phyloP scores from a whole-genome alignment of 2,888 invertebrate genomes.

The Drosophila yooni region DNA sequence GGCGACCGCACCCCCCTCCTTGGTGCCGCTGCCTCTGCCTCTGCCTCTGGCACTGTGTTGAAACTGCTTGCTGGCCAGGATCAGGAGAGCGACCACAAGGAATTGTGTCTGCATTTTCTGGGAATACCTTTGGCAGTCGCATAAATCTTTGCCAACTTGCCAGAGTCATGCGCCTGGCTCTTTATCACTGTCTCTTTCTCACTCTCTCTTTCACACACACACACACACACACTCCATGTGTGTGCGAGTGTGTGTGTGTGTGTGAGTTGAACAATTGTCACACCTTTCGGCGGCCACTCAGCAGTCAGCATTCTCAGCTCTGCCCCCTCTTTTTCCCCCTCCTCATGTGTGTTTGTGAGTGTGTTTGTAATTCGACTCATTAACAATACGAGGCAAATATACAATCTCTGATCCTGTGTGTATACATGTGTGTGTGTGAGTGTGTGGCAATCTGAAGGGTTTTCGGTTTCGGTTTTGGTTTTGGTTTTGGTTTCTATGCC shows the following conservation, averaged over 20 bases:
- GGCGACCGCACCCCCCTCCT: constrained; percentile 6
- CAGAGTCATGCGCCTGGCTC: constrained; percentile 59
- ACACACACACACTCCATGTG: constrained; percentile 3
- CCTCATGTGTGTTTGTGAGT: constrained; percentile 17
- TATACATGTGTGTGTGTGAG: constrained; percentile 9
- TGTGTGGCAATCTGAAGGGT: constrained; percentile 69
- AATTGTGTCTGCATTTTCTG: constrained; percentile 72
- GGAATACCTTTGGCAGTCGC: constrained; percentile 67
- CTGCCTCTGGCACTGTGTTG: background rate
- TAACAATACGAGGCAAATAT: constrained; percentile 74
- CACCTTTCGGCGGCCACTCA: constrained; percentile 81
- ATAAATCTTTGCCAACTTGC: constrained; percentile 77
- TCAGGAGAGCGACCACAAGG: constrained; percentile 58
- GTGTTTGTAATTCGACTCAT: constrained; percentile 82
- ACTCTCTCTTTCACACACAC: background rate
- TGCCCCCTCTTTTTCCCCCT: constrained; percentile 12
- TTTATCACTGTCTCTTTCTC: constrained; percentile 1
- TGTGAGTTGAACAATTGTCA: constrained; percentile 76
- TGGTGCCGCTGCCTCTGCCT: background rate
- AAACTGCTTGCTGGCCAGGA: constrained; percentile 20
- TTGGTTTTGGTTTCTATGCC: constrained; percentile 56
- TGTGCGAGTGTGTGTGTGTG: constrained; percentile 25
- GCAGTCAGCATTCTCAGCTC: constrained; percentile 43
- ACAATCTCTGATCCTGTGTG: constrained; percentile 31
- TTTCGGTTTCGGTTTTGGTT: constrained; percentile 32